A percentile compares a stretch with the other conserved stretches of the same genome.
These are phyloP conservation scores for Lordiphosa collinella DNA, from an alignment of 1,140 invertebrate genomes.

Conservation along the genomic window DNA sequence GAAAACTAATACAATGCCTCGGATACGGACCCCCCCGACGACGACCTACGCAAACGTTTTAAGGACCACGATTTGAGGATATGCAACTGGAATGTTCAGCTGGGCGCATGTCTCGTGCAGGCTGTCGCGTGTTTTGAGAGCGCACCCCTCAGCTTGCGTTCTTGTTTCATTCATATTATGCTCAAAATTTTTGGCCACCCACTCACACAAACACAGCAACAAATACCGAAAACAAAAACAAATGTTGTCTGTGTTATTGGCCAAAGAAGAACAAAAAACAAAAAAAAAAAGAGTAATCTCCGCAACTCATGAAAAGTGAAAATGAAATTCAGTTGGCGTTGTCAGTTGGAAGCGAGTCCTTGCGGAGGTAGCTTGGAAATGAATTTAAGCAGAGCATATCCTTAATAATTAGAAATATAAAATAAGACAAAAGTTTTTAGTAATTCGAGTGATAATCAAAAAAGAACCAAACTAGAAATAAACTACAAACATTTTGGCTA, in stretches of 20 bases:
- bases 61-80: too few species aligned
- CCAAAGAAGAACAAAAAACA: slow-evolving; percentile 15
- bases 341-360: slow-evolving; percentile 71
- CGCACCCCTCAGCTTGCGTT: slow-evolving; percentile 16
- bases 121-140: slow-evolving; percentile 20
- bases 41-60: too few species aligned
- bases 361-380: slow-evolving; percentile 46
- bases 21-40: too few species aligned
- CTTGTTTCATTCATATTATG: slow-evolving; percentile 11
- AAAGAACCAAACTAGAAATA: neutral
- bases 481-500: neutral
- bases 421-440: neutral
- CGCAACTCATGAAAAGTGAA: slow-evolving; percentile 71
- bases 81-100: too few species aligned
- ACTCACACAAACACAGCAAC: slow-evolving; percentile 19
- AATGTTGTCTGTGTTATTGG: slow-evolving; percentile 43
- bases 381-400: slow-evolving; percentile 9
- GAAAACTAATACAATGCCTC: too few species aligned
- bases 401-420: neutral
- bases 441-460: neutral
- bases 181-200: slow-evolving; percentile 6
- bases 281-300: slow-evolving; percentile 44
- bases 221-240: slow-evolving; percentile 47
- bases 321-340: slow-evolving; percentile 64
- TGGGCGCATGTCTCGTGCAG: slow-evolving; percentile 47